Conservation (phyloP, 2,113 vertebrate species). For the Nothoprocta pentlandii region DNA sequence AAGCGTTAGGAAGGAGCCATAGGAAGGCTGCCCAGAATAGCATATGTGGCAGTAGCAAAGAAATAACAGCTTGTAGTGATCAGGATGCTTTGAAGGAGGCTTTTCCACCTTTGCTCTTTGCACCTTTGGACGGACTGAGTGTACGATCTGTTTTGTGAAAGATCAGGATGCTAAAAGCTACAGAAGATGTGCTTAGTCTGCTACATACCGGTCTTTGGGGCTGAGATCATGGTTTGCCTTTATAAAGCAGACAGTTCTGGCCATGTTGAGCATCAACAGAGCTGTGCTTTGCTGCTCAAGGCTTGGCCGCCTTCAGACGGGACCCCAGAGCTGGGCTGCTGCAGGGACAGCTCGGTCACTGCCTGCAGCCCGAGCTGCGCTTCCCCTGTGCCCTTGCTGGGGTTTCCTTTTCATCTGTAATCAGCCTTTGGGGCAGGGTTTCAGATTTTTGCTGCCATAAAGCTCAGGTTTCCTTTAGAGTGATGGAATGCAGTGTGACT, state of each 20-base stretch:
- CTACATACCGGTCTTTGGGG: neutral
- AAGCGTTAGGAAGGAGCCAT: neutral
- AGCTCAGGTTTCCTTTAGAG: neutral
- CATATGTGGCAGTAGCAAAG: neutral
- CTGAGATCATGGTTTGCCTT: neutral
- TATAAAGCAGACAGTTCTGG: neutral
- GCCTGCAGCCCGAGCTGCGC: neutral
- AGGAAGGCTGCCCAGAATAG: neutral
- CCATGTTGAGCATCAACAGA: neutral
- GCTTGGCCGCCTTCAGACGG: neutral
- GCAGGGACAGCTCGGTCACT: no score
- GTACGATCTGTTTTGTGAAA: neutral
- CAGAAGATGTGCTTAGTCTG: neutral
- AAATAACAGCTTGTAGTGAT: neutral
- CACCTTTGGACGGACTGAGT: rapidly evolving
- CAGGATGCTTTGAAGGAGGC: neutral
- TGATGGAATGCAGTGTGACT: neutral
- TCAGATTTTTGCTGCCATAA: neutral
- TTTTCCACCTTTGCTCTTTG: neutral
- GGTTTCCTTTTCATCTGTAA: neutral
- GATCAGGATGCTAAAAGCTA: neutral
- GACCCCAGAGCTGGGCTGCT: neutral
- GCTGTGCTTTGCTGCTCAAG: neutral
- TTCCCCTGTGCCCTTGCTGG: neutral
- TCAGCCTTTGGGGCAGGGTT: neutral